A percentile compares a stretch with the other conserved stretches of the same genome.
These are phyloP conservation scores for Chionoecetes opilio DNA, from an alignment of 1,140 invertebrate species.

Conservation along the genomic window DNA sequence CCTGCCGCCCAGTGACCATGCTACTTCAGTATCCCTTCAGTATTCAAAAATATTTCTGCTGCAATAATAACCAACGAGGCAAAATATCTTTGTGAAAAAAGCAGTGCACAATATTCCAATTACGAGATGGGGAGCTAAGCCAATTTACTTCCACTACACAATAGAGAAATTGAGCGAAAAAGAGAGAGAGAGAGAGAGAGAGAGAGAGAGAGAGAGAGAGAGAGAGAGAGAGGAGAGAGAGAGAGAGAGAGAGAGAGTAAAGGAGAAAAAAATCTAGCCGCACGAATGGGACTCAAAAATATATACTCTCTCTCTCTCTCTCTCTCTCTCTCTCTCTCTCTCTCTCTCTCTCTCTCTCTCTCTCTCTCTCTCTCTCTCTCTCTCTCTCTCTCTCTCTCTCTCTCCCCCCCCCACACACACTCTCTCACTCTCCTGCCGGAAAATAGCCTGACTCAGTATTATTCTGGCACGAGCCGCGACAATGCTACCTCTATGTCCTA, in stretches of 20 bases:
- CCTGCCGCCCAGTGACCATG: not conserved
- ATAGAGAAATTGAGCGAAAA: not conserved
- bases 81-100: not conserved
- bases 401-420: not conserved
- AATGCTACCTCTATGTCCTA: constrained; percentile 20
- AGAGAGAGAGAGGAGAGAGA: constrained; percentile 12
- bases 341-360: too few species aligned
- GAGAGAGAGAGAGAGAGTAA: not conserved
- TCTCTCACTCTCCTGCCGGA: too few species aligned
- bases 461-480: not conserved
- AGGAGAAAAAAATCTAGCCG: not conserved
- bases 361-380: not conserved
- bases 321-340: too few species aligned
- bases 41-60: not conserved
- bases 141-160: not conserved
- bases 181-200: constrained; percentile 27
- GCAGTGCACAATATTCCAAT: not conserved
- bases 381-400: not conserved
- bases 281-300: too few species aligned
- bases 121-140: constrained; percentile 11
- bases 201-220: constrained; percentile 27
- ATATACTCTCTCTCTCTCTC: too few species aligned
- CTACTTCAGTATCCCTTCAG: not conserved
- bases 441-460: constrained; percentile 4
- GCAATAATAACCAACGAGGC: not conserved